Base-by-base conservation (phyloP, 1,140 invertebrate species). In the Marisa cornuarietis region DNA sequence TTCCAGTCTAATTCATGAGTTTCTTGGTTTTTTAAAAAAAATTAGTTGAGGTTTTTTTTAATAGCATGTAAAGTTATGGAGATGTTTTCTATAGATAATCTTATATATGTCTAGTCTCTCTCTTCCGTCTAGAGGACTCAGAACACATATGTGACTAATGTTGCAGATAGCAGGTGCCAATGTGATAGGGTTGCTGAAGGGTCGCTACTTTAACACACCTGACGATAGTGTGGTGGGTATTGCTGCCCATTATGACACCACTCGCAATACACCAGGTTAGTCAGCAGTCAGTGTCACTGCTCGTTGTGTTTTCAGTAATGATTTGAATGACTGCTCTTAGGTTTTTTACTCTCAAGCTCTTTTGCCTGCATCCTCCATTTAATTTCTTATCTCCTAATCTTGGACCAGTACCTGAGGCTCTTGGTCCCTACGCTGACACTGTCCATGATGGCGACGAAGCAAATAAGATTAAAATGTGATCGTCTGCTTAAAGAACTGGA, bases 241-340 rank as follows among this genome's bases (percentile, higher is more conserved):
- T 52, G 79, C 68, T 16, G 83, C 83, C 6, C 83, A 84, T 58
- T 82, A 82, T 65, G 83, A 84, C 65, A 84, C 83, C 0, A 77
- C 79, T 26, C 66, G 58, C 62, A 71, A 66, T 61, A 79, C 81
- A 5, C 74, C 76, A 79, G 83, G 83, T 84, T 63, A 49, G 31
- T 42, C 3, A 42, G 31, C 2, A n/a, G 62, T n/a, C 18, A 18
- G n/a, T n/a, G 14, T 9, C 1, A 0, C 31, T 42, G 31, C 31
- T 0, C 0, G 3, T 42, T 42, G 31, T 42, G 31, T 42, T 42
- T 42, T 42, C 31, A 42, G 31, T 42, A 42, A 42, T 42, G 6
- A 2, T 42, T 42, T 42, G 6, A 42, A 42, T 42, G 31, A 42
- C 31, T 42, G 31, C 31, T 42, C 0, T 42, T 42, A 42, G 31